These are phyloP conservation scores for Bedellia somnulentella DNA, from an alignment of 2,888 invertebrate genomes.

Conservation along the genomic window DNA sequence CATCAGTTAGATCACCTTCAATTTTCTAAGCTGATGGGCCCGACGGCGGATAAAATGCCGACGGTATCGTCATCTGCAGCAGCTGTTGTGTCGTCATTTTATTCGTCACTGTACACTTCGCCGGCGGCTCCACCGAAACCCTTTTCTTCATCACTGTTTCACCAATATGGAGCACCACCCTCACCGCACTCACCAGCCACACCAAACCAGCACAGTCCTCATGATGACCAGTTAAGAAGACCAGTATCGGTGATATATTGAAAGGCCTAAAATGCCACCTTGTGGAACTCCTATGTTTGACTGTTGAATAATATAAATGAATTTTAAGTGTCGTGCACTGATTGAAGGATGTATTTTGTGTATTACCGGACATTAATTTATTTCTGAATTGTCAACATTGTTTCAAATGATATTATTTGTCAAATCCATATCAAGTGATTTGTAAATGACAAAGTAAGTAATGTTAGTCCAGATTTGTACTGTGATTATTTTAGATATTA, in stretches of 20 bases:
- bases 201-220: slow-evolving; percentile 46
- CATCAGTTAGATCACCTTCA: slow-evolving; percentile 71
- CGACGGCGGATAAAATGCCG: slow-evolving; percentile 43
- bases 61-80: slow-evolving; percentile 51
- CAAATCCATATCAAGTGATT: too few relatives aligned
- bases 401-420: background rate
- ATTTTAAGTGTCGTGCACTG: slow-evolving; percentile 35
- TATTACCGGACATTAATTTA: slow-evolving; percentile 34
- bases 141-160: slow-evolving; percentile 54
- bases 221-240: slow-evolving; percentile 65
- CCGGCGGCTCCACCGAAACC: slow-evolving; percentile 53
- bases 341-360: slow-evolving; percentile 17
- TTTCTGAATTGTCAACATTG: too few relatives aligned
- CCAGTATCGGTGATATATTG: slow-evolving; percentile 74
- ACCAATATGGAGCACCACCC: slow-evolving; percentile 52
- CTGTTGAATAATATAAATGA: too few relatives aligned
- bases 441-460: too few relatives aligned
- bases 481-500: too few relatives aligned
- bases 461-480: too few relatives aligned
- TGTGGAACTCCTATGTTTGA: slow-evolving; percentile 13
- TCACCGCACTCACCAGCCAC: slow-evolving; percentile 48
- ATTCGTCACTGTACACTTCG: slow-evolving; percentile 67
- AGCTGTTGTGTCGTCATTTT: slow-evolving; percentile 69
- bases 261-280: slow-evolving; percentile 29
- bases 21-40: slow-evolving; percentile 63